A percentile compares a stretch with the other conserved stretches of the same genome.
phyloP scores from a whole-genome alignment of 2,113 vertebrate species.

The Neopipo cinnamomea region DNA sequence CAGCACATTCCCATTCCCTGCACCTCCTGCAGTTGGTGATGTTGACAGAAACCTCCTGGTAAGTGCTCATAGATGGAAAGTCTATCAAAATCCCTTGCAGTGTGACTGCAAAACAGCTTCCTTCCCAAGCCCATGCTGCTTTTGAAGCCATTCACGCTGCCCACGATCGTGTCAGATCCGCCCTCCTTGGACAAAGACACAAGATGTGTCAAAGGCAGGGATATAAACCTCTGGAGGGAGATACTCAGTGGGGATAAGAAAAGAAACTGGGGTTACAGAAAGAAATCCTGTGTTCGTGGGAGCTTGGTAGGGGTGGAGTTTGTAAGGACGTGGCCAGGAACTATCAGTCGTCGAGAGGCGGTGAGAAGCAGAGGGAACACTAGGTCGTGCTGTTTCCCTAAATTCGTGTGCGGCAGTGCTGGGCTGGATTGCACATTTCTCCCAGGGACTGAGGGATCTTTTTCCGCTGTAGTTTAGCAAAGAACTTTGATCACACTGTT shows the following conservation, averaged over 20 bases:
- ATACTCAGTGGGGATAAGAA: background rate
- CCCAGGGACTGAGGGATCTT: rapidly evolving
- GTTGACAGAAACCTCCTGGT: background rate
- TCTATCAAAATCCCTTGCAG: background rate
- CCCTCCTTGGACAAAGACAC: background rate
- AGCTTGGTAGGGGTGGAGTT: background rate
- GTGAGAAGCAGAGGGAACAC: slow-evolving; percentile 32
- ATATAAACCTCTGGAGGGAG: background rate
- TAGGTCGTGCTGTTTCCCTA: slow-evolving; percentile 70
- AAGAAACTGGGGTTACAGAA: background rate
- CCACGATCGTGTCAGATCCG: background rate
- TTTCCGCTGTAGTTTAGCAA: background rate
- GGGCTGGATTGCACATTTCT: background rate
- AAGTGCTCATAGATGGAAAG: background rate
- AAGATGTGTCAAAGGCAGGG: background rate
- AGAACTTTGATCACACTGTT: background rate
- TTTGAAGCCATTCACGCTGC: background rate
- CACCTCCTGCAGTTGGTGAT: background rate
- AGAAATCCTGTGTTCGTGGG: background rate
- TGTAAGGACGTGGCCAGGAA: background rate
- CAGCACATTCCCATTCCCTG: background rate
- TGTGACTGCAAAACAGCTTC: background rate
- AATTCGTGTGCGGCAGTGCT: background rate
- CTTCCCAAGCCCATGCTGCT: background rate
- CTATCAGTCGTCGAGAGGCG: rapidly evolving